Base-by-base conservation (phyloP, 1,140 invertebrate genomes). In the Tetramorium alpestre region DNA sequence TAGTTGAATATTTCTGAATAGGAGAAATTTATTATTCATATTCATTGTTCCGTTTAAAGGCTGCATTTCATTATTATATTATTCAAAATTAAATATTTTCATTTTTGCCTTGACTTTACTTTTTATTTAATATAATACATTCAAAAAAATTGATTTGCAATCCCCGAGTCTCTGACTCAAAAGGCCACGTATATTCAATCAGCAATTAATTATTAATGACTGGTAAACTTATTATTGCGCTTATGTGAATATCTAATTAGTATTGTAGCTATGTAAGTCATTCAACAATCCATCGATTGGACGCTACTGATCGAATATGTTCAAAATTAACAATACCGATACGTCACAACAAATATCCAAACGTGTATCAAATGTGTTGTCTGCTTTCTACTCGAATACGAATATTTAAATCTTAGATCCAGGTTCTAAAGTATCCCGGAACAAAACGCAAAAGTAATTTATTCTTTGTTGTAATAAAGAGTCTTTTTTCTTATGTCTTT, bases 121-220 rank as follows among this genome's bases (percentile, higher is more conserved):
- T 47, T 81, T 69, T 41, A 28, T 44, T 25, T 6, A 41, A 28
- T 4, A 49, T 5, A 49, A 78, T 13, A 33, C 13, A 56, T 33
- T 54, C 0, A 0, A 41, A 69, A 47, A 7, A 69, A 16, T 5
- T 25, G 8, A 77, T 38, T 38, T 11, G 18, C 13, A 1, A 64
- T 51, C 7, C 13, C 54, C 7, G 8, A 33, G 11, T 73, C 6
- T 4, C 25, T 22, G 5, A 44, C 0, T 49, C 22, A 58, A 58
- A 72, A 16, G 25, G 3, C 13, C 25, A 22, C 6, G 25, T 28
- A n/a, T 69, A 81, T 69, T 7, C 47, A 33, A n/a, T 72, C 22
- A 54, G 49, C 77, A 54, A n/a, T 33, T 54, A 54, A 81, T 69
- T 70, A 56, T 54, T 33, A 13, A 56, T 51, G 70, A 70, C 4